Evolutionary conservation across 2,797 vertebrate species (phyloP), one percentile per base, ranked within the genome.

Genomic region (Leptoclinus maculatus): DNA sequence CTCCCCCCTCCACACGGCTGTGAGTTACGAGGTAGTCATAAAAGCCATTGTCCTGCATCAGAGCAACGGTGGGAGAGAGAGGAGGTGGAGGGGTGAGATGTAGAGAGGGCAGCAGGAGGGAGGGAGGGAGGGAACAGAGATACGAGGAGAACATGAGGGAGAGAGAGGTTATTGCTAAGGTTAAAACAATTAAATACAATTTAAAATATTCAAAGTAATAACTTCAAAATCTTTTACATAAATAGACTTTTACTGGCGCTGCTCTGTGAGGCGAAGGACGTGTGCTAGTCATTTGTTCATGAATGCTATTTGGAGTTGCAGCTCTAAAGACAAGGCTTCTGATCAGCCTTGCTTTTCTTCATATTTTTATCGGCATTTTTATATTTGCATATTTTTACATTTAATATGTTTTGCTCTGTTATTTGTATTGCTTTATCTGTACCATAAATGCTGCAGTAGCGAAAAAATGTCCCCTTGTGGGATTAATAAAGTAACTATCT

Each of bases 1-100:
- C 62, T 64, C 43, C 54, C 6, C 51, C 63, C 71, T 54, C 58
- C 65, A 51, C 64, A 2, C 21, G 34, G 11, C 64, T 34, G 59
- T 85, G 88, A 92, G 80, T 89, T 85, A 91, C 38, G 71, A 87
- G 79, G 43, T 80, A 54, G 67, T 81, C 83, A 83, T 86, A 87
- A 91, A 90, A 89, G 57, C 78, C 66, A 81, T 82, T 79, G 84
- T 88, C 81, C 79, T 75, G 72, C 69, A 70, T 70, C 64, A 39
- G 34, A 59, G 59, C 43, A 21, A 19, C 10, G 5, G 32, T 10
- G 27, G 39, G 25, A 11, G 14, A 11, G 14, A 7, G 32, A 6
- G 59, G 10, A 39, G 25, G 45, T 23, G 13, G 38, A 10, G 71
- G 39, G 45, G 39, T 12, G 67, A 65, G 17, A 16, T 39, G 57